These are phyloP conservation scores for Protaetia brevitarsis DNA, from an alignment of 1,140 invertebrate species.

Conservation along the genomic window DNA sequence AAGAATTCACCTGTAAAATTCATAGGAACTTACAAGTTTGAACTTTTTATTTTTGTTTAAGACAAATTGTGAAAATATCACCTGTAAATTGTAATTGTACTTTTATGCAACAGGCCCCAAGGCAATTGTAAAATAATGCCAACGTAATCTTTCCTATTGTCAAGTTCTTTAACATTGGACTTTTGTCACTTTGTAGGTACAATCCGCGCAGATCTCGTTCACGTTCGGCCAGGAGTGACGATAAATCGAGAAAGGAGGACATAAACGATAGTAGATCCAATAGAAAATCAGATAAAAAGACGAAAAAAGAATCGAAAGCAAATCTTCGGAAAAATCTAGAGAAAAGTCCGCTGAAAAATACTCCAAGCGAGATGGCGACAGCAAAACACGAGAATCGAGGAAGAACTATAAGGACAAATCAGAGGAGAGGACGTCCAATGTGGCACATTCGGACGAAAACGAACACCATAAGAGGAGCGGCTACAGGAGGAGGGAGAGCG, in stretches of 20 bases:
- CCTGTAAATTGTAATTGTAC: too few species aligned
- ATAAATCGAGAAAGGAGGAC: not conserved
- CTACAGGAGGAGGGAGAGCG: not conserved
- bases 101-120: too few species aligned
- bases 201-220: conserved; percentile 2
- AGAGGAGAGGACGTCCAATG: not conserved
- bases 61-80: too few species aligned
- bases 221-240: not conserved
- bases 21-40: too few species aligned
- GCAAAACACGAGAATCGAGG: not conserved
- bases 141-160: too few species aligned
- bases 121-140: too few species aligned
- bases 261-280: not conserved
- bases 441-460: not conserved
- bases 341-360: not conserved
- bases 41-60: too few species aligned
- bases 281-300: not conserved
- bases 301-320: not conserved
- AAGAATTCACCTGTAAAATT: too few species aligned
- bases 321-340: not conserved
- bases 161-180: not conserved
- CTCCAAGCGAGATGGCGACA: not conserved
- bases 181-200: not conserved
- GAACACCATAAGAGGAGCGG: not conserved
- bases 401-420: not conserved